Evolutionary conservation across 2,113 vertebrate species (phyloP).

Genomic region (Orycteropus afer): DNA sequence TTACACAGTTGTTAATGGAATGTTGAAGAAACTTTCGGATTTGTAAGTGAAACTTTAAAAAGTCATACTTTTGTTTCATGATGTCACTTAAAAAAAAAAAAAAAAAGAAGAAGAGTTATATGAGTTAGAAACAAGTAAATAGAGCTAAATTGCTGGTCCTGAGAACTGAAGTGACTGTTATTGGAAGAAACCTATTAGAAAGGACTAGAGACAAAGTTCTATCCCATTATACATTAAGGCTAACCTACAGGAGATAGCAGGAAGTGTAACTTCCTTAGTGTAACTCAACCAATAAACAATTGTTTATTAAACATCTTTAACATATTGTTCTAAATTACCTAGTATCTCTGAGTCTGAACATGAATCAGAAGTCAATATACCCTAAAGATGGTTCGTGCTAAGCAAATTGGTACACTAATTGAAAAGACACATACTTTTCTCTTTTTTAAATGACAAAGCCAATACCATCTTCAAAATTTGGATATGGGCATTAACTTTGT

Average conservation of each 20-base stretch:
- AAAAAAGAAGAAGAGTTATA: too few species aligned
- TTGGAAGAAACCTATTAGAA: neutral
- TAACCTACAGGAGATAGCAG: neutral
- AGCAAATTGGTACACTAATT: neutral
- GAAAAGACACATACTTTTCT: neutral
- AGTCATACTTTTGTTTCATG: neutral
- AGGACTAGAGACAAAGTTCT: neutral
- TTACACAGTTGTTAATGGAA: neutral
- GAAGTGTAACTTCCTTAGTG: neutral
- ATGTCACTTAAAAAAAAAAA: neutral
- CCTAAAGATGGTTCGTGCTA: neutral
- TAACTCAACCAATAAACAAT: neutral
- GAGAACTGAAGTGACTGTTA: neutral
- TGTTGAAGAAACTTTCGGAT: neutral
- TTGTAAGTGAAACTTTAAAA: conserved; percentile 32
- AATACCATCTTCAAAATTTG: neutral
- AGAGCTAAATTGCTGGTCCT: neutral
- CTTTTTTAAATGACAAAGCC: neutral
- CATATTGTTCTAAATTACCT: neutral
- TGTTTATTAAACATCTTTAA: neutral
- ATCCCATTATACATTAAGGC: neutral
- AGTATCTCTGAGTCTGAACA: neutral
- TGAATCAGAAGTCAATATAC: neutral
- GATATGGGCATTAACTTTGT: neutral
- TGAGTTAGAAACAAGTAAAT: neutral